Conservation (phyloP, 1,140 invertebrate species). For the Littorina saxatilis region DNA sequence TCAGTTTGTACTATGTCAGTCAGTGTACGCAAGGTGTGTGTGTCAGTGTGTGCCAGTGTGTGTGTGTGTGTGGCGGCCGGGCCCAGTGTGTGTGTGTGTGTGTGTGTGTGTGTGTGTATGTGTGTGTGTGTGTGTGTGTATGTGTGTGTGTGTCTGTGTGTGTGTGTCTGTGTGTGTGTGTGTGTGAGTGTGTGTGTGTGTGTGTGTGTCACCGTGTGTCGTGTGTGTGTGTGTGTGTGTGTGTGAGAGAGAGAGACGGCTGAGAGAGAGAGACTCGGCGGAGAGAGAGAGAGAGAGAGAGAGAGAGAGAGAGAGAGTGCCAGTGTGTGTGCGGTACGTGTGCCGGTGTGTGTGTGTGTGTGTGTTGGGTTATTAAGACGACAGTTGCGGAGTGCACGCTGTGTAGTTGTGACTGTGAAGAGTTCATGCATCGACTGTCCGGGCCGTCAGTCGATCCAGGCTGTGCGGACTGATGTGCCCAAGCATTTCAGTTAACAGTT, state of each 20-base stretch:
- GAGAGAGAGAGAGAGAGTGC: conserved; percentile 2
- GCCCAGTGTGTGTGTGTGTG: not conserved
- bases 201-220: too few relatives aligned
- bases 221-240: not conserved
- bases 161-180: not conserved
- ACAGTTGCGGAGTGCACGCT: too few relatives aligned
- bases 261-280: too few relatives aligned
- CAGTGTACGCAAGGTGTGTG: not conserved
- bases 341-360: too few relatives aligned
- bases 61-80: not conserved
- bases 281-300: not conserved
- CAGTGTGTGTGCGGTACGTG: not conserved
- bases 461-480: too few relatives aligned
- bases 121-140: not conserved
- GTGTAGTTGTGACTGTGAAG: too few relatives aligned
- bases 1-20: not conserved
- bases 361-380: too few relatives aligned
- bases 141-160: not conserved
- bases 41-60: not conserved
- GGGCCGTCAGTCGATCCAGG: too few relatives aligned
- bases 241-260: not conserved
- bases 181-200: not conserved
- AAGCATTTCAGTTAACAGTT: too few relatives aligned
- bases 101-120: conserved; percentile 1
- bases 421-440: too few relatives aligned